Percentiles rank a stretch among this genome's conserved stretches.
These are phyloP conservation scores for Enteromius unitaeniatus DNA, from an alignment of 2,797 vertebrate species.

Conservation along the genomic window DNA sequence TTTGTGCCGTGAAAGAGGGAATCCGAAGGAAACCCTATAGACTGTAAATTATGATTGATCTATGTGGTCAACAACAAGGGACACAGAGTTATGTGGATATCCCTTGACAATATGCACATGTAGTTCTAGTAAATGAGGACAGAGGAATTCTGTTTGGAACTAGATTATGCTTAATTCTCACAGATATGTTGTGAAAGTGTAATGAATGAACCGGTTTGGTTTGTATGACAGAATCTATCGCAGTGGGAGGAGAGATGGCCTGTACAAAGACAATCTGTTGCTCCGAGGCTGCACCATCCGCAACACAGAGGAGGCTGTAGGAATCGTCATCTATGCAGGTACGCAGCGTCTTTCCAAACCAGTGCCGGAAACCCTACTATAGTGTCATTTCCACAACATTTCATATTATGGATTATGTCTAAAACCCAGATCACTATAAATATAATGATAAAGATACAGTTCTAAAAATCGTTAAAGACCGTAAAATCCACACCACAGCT, in stretches of 20 bases:
- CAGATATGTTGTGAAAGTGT: slow-evolving; percentile 24
- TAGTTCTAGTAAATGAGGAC: not conserved
- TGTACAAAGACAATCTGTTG: slow-evolving; percentile 94
- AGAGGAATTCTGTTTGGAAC: not conserved
- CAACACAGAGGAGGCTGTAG: slow-evolving; percentile 94
- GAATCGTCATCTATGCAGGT: slow-evolving; percentile 98
- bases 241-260: slow-evolving; percentile 86
- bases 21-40: slow-evolving; percentile 46
- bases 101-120: not conserved
- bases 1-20: slow-evolving; percentile 70
- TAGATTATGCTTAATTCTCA: slow-evolving; percentile 8
- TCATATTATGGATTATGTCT: not conserved
- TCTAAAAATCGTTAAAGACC: too few species aligned
- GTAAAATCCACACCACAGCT: too few species aligned
- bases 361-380: not conserved
- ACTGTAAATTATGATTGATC: slow-evolving; percentile 65
- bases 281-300: slow-evolving; percentile 94
- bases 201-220: slow-evolving; percentile 6
- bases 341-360: slow-evolving; percentile 14
- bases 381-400: not conserved
- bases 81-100: not conserved
- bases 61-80: slow-evolving; percentile 47
- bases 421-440: too few species aligned
- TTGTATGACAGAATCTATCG: slow-evolving; percentile 74
- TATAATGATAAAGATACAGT: too few species aligned